Conservation (phyloP, 2,888 invertebrate species). For the Hydrotaea cyrtoneurina region DNA sequence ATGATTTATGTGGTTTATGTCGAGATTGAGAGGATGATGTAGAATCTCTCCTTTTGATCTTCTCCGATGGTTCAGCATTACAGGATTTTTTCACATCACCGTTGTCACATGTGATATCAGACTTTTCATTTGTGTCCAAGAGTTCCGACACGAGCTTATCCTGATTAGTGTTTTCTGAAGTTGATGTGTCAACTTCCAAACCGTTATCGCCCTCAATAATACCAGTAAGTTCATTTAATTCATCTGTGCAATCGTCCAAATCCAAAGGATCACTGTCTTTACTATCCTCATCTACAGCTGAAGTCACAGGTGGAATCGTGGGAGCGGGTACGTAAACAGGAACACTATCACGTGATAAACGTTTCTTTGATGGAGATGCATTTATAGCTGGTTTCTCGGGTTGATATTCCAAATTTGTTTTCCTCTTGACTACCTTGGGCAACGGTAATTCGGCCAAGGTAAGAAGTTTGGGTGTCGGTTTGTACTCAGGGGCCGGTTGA, state of each 20-base stretch:
- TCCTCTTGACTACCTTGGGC: conserved; percentile 71
- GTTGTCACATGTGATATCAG: not conserved
- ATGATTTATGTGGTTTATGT: conserved; percentile 57
- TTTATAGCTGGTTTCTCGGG: conserved; percentile 79
- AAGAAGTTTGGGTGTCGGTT: conserved; percentile 78
- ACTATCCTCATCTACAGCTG: conserved; percentile 36
- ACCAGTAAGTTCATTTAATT: conserved; percentile 71
- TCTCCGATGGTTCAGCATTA: conserved; percentile 5
- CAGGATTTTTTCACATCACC: not conserved
- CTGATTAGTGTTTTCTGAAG: conserved; percentile 13
- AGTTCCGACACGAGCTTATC: not conserved
- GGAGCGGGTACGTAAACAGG: conserved; percentile 78
- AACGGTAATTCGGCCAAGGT: conserved; percentile 73
- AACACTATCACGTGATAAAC: conserved; percentile 60
- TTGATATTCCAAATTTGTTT: conserved; percentile 78
- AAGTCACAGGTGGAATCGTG: conserved; percentile 14
- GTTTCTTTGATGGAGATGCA: conserved; percentile 72
- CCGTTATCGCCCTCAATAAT: conserved; percentile 68
- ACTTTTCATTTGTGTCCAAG: not conserved
- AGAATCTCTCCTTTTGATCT: conserved; percentile 43
- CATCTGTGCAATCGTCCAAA: conserved; percentile 72
- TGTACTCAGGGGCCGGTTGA: conserved; percentile 74
- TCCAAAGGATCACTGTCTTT: conserved; percentile 57
- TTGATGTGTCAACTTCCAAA: conserved; percentile 36
- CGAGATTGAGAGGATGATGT: conserved; percentile 39